A percentile compares a stretch with the other conserved stretches of the same genome.
phyloP scores from a whole-genome alignment of 2,113 vertebrate species.

The Cyphomyrus discorhynchus region DNA sequence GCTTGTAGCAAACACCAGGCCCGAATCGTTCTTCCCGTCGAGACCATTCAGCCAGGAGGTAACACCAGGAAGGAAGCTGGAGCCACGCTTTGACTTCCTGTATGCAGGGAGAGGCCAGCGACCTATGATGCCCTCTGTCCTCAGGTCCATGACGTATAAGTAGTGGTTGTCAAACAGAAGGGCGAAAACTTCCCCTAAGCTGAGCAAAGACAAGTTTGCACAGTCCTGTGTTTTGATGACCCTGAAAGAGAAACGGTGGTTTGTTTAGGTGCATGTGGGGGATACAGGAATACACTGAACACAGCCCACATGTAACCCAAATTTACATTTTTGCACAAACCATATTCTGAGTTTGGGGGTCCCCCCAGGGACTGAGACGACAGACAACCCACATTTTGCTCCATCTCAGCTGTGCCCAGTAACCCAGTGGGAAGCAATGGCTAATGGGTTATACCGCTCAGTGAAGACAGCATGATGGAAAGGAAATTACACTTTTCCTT shows the following conservation, averaged over 20 bases:
- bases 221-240: conserved; percentile 88
- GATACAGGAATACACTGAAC: not conserved
- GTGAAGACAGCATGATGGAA: not conserved
- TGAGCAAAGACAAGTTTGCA: conserved; percentile 83
- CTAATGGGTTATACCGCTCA: not conserved
- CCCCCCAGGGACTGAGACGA: not conserved
- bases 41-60: conserved; percentile 89
- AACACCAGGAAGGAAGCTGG: conserved; percentile 92
- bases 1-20: conserved; percentile 95
- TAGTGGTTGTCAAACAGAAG: conserved; percentile 93
- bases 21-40: conserved; percentile 84
- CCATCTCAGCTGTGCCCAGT: not conserved
- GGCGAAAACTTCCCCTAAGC: conserved; percentile 90
- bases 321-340: not conserved
- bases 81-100: conserved; percentile 93
- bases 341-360: not conserved
- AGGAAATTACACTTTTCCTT: not conserved
- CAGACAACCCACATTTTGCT: not conserved
- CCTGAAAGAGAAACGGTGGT: conserved; percentile 56
- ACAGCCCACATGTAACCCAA: not conserved
- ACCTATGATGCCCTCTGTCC: conserved; percentile 86
- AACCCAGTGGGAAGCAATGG: not conserved
- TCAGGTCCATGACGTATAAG: conserved; percentile 93
- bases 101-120: conserved; percentile 95
- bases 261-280: not conserved